Evolutionary conservation across 2,888 invertebrate species (phyloP).

Genomic region (Chloroclysta siterata): DNA sequence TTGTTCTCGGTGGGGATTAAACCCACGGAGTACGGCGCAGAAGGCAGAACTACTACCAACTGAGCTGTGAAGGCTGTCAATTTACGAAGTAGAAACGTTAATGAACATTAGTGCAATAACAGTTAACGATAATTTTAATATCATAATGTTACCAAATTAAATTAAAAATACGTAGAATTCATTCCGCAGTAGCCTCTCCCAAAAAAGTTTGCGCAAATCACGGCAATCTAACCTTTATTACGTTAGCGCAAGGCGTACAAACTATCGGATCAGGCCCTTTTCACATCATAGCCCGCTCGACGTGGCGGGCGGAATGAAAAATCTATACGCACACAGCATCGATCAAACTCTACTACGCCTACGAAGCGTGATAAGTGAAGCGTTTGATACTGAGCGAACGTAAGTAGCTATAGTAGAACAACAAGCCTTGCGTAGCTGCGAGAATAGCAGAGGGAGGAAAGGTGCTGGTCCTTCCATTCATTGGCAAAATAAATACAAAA

Average conservation of each 20-base stretch:
- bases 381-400: background rate
- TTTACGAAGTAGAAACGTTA: too few relatives aligned
- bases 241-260: conserved; percentile 27
- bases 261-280: conserved; percentile 31
- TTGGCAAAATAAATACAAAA: too few relatives aligned
- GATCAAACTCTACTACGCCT: conserved; percentile 34
- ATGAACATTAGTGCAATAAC: too few relatives aligned
- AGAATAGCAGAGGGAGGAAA: too few relatives aligned
- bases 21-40: too few relatives aligned
- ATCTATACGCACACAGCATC: conserved; percentile 39
- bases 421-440: too few relatives aligned
- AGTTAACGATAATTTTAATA: too few relatives aligned
- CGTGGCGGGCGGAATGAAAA: conserved; percentile 38
- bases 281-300: conserved; percentile 39
- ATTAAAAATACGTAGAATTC: background rate
- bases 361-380: background rate
- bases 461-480: too few relatives aligned
- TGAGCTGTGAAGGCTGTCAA: too few relatives aligned
- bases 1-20: too few relatives aligned
- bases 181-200: background rate
- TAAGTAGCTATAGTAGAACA: background rate
- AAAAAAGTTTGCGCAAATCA: conserved; percentile 7
- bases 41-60: too few relatives aligned
- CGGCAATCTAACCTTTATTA: conserved; percentile 15
- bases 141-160: too few relatives aligned